Base-by-base conservation (phyloP, 2,888 invertebrate genomes). In the Desoria tigrina region DNA sequence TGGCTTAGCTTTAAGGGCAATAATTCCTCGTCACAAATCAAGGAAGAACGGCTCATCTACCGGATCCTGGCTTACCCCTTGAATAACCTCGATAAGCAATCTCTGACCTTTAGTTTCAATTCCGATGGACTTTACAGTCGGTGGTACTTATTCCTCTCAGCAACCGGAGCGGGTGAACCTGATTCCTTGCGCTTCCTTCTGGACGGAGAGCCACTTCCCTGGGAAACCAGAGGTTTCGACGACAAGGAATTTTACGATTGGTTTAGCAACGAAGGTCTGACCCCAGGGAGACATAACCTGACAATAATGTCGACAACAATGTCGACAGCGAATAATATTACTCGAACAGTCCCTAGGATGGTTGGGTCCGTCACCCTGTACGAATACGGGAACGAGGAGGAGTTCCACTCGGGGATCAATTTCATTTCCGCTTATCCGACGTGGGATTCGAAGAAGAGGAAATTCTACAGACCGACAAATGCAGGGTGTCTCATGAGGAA, bases 391-490 rank as follows among this genome's bases (percentile, higher is more conserved):
- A 28, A 28, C 6, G 64, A 65, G 21, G 54, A 61, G 1, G 71
- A 71, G 61, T 71, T 54, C 42, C 42, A 62, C n/a, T 32, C 32
- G 14, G 61, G 51, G 4, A 66, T 63, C 28, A 27, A 7, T 16
- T 37, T 63, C 54, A 42, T 71, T 18, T 63, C 63, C 9, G 71
- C 71, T 28, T 71, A 71, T 32, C 69, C 69, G 1, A 69, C 69
- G 26, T 66, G 66, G 66, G 58, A 62, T 42, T 49, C 16, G 6
- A 7, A 11, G 28, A 32, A 50, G 4, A 49, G 55, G 37, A 68
- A 68, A 21, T 54, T 51, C 1, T 68, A 58, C 68, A 24, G 68
- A 6, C 68, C 68, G 0, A 68, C 68, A n/a, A 62, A 59, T 21
- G 62, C 58, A n/a, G 68, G 68, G 3, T 68, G 68, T 39, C 32